Conservation (phyloP, 2,797 vertebrate species). For the Amblyopsis hoosieri region DNA sequence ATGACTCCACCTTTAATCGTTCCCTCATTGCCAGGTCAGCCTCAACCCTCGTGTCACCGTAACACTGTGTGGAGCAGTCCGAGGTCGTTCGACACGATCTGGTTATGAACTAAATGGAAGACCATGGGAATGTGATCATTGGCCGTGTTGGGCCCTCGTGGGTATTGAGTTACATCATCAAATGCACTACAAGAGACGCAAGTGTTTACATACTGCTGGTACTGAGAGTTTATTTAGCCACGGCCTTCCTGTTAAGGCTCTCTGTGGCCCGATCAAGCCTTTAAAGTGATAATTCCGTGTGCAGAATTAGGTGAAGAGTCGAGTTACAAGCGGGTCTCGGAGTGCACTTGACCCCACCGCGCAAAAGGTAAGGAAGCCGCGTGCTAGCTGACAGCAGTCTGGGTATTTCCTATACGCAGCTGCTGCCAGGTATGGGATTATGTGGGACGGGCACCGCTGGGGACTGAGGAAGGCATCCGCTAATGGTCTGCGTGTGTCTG, state of each 20-base stretch:
- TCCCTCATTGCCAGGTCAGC: neutral
- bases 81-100: conserved; percentile 1
- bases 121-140: neutral
- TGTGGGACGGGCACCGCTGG: conserved; percentile 65
- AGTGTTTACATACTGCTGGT: no score
- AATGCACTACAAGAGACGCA: no score
- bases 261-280: neutral
- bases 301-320: neutral
- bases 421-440: conserved; percentile 62
- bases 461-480: conserved; percentile 46
- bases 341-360: no score
- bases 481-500: conserved; percentile 11
- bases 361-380: no score
- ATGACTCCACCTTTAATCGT: no score
- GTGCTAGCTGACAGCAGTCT: conserved; percentile 19
- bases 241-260: no score
- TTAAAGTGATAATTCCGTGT: neutral
- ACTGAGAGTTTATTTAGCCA: no score
- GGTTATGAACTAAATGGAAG: conserved; percentile 5
- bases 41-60: neutral
- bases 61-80: neutral
- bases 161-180: no score
- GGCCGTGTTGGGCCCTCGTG: neutral
- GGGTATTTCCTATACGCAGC: conserved; percentile 26
- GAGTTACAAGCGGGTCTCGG: no score